Percentiles rank a stretch among this genome's conserved stretches.
Evolutionary conservation across 2,113 vertebrate genomes (phyloP).

Genomic region (Notothenia rossii): DNA sequence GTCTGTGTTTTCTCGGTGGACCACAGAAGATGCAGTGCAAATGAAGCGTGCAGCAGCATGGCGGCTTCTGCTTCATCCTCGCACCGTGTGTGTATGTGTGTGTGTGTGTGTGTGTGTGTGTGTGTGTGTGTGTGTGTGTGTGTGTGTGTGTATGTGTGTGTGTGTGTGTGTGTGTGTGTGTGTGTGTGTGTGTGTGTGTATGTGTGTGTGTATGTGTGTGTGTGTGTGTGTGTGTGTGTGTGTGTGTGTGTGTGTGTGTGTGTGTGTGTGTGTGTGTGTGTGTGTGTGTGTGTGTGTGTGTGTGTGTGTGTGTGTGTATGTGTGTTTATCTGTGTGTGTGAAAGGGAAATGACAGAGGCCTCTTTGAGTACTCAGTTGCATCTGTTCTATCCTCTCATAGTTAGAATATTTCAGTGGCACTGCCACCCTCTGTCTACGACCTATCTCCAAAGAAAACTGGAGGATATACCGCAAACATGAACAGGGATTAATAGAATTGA

Average conservation of each 20-base stretch:
- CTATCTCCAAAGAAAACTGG: conserved; percentile 27
- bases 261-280: conserved; percentile 34
- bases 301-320: conserved; percentile 25
- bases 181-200: conserved; percentile 29
- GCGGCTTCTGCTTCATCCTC: conserved; percentile 60
- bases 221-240: conserved; percentile 43
- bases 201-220: conserved; percentile 32
- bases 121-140: conserved; percentile 24
- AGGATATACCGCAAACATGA: conserved; percentile 4
- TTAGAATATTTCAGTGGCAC: conserved; percentile 41
- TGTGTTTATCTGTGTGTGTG: too few relatives aligned
- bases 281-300: conserved; percentile 43
- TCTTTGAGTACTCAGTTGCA: conserved; percentile 52
- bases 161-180: conserved; percentile 43
- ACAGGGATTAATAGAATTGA: neutral
- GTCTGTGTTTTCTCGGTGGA: conserved; percentile 82
- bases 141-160: conserved; percentile 31
- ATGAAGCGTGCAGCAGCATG: conserved; percentile 73
- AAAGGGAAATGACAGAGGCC: conserved; percentile 42
- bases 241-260: conserved; percentile 21
- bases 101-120: conserved; percentile 44
- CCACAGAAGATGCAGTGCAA: conserved; percentile 80
- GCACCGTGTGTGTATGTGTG: conserved; percentile 31
- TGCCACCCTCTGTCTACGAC: conserved; percentile 38
- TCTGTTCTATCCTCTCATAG: conserved; percentile 45